Conservation (phyloP, 2,113 vertebrate species). For the Rhynchomys soricoides region DNA sequence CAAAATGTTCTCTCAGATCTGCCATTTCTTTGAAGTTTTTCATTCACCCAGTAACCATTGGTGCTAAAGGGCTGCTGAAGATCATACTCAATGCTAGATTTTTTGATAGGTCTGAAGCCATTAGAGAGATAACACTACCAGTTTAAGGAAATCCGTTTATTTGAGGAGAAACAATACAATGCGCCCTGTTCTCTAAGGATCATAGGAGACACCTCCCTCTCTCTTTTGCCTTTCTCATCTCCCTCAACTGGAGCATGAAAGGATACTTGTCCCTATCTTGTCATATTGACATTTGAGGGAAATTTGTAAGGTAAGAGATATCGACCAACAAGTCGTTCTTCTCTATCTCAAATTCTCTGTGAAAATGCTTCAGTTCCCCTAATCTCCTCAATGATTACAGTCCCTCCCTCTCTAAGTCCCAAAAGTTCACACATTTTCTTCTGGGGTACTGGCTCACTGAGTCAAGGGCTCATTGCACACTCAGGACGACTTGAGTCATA, state of each 20-base stretch:
- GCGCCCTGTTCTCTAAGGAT: background rate
- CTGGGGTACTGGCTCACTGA: background rate
- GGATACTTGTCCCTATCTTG: background rate
- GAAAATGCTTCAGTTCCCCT: background rate
- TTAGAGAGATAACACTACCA: background rate
- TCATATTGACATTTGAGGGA: background rate
- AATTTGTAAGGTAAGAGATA: background rate
- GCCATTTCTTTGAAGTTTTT: background rate
- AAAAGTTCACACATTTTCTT: background rate
- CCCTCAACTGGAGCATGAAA: background rate
- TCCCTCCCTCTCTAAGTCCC: background rate
- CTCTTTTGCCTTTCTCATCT: background rate
- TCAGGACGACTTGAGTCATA: background rate
- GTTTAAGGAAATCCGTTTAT: background rate
- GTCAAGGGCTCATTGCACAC: too few species aligned
- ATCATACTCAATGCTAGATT: background rate
- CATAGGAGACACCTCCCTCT: background rate
- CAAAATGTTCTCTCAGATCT: background rate
- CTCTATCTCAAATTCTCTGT: background rate
- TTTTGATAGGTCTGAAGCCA: background rate
- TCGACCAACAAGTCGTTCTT: background rate
- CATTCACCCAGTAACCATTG: background rate
- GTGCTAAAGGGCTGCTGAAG: background rate
- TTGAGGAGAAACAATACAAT: constrained; percentile 9
- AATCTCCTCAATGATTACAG: background rate